These are phyloP conservation scores for Semotilus atromaculatus DNA, from an alignment of 2,797 vertebrate genomes.

Conservation along the genomic window DNA sequence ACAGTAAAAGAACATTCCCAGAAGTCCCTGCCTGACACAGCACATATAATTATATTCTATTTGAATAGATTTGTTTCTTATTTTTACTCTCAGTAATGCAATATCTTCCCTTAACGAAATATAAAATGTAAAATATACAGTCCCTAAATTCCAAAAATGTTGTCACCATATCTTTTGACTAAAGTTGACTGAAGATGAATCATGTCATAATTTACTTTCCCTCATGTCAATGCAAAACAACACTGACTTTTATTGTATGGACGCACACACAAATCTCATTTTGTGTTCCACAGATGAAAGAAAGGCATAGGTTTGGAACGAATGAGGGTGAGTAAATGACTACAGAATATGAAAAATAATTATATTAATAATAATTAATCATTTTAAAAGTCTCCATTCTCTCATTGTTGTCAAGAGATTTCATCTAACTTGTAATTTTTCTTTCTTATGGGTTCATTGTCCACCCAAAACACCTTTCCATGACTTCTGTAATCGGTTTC, in stretches of 20 bases:
- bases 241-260: neutral
- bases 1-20: neutral
- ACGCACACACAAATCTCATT: neutral
- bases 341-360: too few relatives aligned
- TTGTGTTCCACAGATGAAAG: neutral
- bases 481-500: slow-evolving; percentile 47
- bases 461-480: slow-evolving; percentile 37
- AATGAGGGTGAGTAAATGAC: neutral
- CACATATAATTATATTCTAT: neutral
- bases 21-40: neutral
- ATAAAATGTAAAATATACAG: neutral
- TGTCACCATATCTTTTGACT: neutral
- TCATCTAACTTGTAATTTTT: neutral
- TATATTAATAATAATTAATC: too few relatives aligned
- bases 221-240: neutral
- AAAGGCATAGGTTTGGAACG: neutral
- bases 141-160: neutral
- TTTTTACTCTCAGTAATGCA: neutral
- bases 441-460: slow-evolving; percentile 9
- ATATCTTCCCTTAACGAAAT: neutral
- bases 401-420: neutral
- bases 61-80: neutral
- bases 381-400: neutral
- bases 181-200: too few relatives aligned
- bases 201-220: neutral